Percentiles rank a stretch among this genome's conserved stretches.
Evolutionary conservation across 2,888 invertebrate genomes (phyloP).

Genomic region (Apodemia duryi): DNA sequence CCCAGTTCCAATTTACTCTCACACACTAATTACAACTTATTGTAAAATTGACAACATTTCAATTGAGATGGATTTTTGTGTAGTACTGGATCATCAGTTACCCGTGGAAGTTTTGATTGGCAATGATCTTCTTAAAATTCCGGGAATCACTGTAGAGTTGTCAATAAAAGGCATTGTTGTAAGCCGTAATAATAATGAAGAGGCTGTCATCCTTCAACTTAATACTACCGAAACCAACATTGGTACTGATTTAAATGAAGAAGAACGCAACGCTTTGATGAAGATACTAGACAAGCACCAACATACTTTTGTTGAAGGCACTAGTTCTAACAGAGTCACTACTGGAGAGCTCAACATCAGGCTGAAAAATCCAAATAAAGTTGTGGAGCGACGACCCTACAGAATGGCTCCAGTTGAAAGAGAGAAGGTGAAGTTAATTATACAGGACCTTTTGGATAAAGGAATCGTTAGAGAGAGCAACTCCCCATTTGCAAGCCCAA

Average conservation of each 20-base stretch:
- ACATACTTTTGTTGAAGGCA: no score
- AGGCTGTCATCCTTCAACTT: no score
- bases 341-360: constrained; percentile 27
- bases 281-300: no score
- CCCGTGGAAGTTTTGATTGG: no score
- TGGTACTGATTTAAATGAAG: no score
- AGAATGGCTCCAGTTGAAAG: constrained; percentile 31
- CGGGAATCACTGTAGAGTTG: no score
- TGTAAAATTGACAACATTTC: background rate
- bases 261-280: no score
- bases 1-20: background rate
- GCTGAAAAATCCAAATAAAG: constrained; percentile 25
- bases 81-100: no score
- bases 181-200: no score
- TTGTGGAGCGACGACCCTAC: constrained; percentile 29
- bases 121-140: no score
- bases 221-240: no score
- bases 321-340: constrained; percentile 21
- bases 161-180: no score
- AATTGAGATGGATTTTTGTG: constrained; percentile 17
- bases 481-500: constrained; percentile 37
- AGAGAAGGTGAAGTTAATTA: constrained; percentile 31
- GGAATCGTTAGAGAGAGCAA: constrained; percentile 35
- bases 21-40: background rate
- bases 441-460: constrained; percentile 28